phyloP scores from a whole-genome alignment of 1,140 invertebrate species.

The Pararge aegeria region DNA sequence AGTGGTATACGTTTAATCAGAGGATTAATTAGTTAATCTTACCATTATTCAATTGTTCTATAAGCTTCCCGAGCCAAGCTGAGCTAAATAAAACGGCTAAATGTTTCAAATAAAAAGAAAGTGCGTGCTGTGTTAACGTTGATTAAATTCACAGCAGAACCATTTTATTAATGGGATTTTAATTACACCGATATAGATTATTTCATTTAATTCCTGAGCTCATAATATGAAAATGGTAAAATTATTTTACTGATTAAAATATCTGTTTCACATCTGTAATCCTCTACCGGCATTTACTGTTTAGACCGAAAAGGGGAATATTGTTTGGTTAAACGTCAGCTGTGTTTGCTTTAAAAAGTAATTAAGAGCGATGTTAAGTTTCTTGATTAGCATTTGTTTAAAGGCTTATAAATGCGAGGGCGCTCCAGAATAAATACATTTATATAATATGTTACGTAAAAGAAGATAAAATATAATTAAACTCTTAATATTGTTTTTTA shows the following conservation, averaged over 20 bases:
- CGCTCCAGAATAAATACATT: neutral
- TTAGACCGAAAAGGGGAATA: neutral
- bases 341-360: conserved; percentile 3
- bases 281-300: neutral
- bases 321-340: conserved; percentile 10
- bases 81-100: neutral
- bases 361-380: conserved; percentile 6
- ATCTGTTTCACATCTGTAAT: conserved; percentile 2
- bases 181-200: conserved; percentile 1
- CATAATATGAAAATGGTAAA: neutral
- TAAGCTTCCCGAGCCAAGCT: neutral
- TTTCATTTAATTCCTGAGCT: neutral
- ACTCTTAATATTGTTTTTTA: too few species aligned
- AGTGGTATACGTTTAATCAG: too few species aligned
- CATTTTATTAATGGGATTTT: conserved; percentile 1
- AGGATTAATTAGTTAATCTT: neutral
- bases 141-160: neutral
- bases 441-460: too few species aligned
- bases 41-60: neutral
- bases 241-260: conserved; percentile 8
- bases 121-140: neutral
- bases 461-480: too few species aligned
- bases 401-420: neutral
- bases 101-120: neutral
- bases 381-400: conserved; percentile 12